Evolutionary conservation across 2,888 invertebrate species (phyloP), one percentile per base, ranked within the genome.

Genomic region (Lordiphosa fenestrarum): DNA sequence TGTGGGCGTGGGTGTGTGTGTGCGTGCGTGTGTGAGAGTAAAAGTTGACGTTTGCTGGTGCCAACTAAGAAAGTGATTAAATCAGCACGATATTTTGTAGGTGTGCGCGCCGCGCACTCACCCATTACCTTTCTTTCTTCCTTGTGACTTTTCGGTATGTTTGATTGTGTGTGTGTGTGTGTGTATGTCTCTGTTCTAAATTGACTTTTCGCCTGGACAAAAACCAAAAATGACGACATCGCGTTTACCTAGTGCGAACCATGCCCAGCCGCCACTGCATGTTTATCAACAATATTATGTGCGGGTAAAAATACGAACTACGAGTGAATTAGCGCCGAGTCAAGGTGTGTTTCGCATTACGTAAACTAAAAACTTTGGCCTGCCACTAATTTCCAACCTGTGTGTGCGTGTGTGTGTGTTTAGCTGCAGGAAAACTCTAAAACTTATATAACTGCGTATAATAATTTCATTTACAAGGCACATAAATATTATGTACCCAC

Each of bases 71-170:
- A 84, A 80, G 78, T 80, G 78, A 80, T 80, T 80, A 80, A 80
- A 80, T 80, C 78, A 80, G 78, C 84, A 80, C 84, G 84, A 84
- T 80, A 84, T 78, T 78, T 82, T 82, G 75, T 84, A 82, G 83
- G 84, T 84, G 84, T 80, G 78, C 66, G 30, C 44, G 12, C 66
- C 72, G 68, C 82, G 30, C 54, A 66, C 66, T 78, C 83, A 84
- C 72, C 84, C 76, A 82, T 80, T 84, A 81, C 65, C 71, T 66
- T 72, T 62, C 56, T 65, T 72, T 62, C 58, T 57, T 33, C 53
- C 46, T 40, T 25, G 36, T 61, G 50, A 38, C 52, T 42, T 23
- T 46, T 25, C 6, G 25, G 25, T 25, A 25, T 33, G 47, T 53
- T 25, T 23, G 10, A 65, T 38, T 53, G 30, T 46, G 44, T 58